Percentiles rank a stretch among this genome's conserved stretches.
phyloP scores from a whole-genome alignment of 2,888 invertebrate species.

The Saturnia japonica region DNA sequence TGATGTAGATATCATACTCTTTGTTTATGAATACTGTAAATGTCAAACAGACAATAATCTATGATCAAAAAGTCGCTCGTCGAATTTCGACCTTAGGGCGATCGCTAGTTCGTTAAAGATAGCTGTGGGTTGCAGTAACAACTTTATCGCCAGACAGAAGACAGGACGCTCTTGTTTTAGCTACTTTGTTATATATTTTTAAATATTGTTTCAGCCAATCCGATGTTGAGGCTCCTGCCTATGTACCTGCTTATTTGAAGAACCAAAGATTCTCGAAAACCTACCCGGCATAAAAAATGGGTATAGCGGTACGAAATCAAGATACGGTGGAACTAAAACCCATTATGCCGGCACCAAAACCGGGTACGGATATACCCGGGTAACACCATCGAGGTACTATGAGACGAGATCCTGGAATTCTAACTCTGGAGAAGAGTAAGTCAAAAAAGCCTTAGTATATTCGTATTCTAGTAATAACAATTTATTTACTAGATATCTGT shows the following conservation, averaged over 20 bases:
- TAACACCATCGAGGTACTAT: conserved; percentile 44
- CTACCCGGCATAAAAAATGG: conserved; percentile 35
- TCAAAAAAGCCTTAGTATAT: conserved; percentile 28
- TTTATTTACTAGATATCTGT: no score
- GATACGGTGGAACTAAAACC: conserved; percentile 43
- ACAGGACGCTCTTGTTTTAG: no score
- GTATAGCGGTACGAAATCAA: conserved; percentile 23
- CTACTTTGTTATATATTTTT: no score
- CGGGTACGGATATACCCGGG: conserved; percentile 30
- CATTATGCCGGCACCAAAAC: conserved; percentile 38
- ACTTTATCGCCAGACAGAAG: no score
- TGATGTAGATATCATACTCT: no score
- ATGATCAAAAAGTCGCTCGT: no score
- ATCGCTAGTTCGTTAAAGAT: no score
- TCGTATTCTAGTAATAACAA: no score
- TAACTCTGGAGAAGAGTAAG: conserved; percentile 55
- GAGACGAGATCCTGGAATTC: conserved; percentile 57
- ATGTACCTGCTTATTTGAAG: conserved; percentile 58
- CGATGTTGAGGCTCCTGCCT: conserved; percentile 66
- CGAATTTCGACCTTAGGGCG: no score
- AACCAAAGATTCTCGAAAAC: conserved; percentile 40
- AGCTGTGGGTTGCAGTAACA: no score
- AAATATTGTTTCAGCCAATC: conserved; percentile 64
- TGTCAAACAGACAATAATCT: no score
- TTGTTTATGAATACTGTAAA: no score